These are phyloP conservation scores for Meiosimyza platycephala DNA, from an alignment of 2,888 invertebrate species.

Conservation along the genomic window DNA sequence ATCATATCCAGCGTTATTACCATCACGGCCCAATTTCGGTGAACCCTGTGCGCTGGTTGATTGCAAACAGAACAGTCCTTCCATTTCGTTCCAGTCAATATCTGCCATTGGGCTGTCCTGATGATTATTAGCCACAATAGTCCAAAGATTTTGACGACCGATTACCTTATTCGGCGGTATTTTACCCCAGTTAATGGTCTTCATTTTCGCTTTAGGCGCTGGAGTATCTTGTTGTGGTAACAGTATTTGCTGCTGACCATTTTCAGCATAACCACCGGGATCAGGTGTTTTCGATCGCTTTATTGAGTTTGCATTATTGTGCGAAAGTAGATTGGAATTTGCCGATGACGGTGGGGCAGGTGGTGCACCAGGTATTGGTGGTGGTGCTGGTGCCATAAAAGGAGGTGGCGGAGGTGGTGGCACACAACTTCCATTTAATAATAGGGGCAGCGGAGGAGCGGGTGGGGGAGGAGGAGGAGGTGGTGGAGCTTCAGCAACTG, in stretches of 20 bases:
- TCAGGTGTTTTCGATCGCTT: slow-evolving; percentile 54
- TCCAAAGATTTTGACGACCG: slow-evolving; percentile 94
- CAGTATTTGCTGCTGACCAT: slow-evolving; percentile 65
- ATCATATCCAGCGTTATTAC: slow-evolving; percentile 62
- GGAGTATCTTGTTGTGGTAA: slow-evolving; percentile 93
- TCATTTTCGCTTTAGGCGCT: slow-evolving; percentile 95
- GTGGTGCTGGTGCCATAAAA: slow-evolving; percentile 63
- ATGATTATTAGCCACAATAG: slow-evolving; percentile 85
- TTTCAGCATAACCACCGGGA: slow-evolving; percentile 44
- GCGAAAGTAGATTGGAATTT: slow-evolving; percentile 49
- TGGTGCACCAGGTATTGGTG: slow-evolving; percentile 58
- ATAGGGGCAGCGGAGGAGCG: slow-evolving; percentile 63
- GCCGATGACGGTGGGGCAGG: slow-evolving; percentile 63
- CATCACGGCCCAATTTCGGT: slow-evolving; percentile 69
- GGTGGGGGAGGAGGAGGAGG: slow-evolving; percentile 70
- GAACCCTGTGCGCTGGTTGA: slow-evolving; percentile 71
- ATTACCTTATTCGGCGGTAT: slow-evolving; percentile 92
- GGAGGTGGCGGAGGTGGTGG: slow-evolving; percentile 44
- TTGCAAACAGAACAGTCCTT: slow-evolving; percentile 94
- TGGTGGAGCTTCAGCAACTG: slow-evolving; percentile 34
- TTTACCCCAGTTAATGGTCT: slow-evolving; percentile 98
- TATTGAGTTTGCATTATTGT: slow-evolving; percentile 11
- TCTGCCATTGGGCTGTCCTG: slow-evolving; percentile 85
- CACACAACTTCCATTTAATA: slow-evolving; percentile 47
- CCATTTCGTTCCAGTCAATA: slow-evolving; percentile 94